These are phyloP conservation scores for Drosophila silvestris DNA, from an alignment of 2,888 invertebrate genomes.

Conservation along the genomic window DNA sequence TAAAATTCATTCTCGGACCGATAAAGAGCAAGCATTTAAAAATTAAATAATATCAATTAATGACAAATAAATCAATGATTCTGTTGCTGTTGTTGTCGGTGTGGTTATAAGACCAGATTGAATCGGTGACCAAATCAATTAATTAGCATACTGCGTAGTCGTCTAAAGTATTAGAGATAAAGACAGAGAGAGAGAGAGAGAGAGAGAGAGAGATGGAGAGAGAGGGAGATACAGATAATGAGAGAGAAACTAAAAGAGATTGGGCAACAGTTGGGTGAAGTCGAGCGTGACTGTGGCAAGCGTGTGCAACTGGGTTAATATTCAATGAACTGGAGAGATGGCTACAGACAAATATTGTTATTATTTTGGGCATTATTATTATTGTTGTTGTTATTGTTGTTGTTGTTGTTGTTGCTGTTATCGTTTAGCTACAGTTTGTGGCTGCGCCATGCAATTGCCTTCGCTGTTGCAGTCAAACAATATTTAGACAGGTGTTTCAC, in stretches of 20 bases:
- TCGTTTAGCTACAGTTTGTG: neutral
- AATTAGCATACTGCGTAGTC: conserved; percentile 54
- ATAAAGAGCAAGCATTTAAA: conserved; percentile 37
- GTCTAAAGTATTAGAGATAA: conserved; percentile 7
- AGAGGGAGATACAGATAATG: neutral
- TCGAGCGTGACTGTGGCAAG: conserved; percentile 64
- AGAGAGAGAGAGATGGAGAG: neutral
- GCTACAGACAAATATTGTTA: conserved; percentile 20
- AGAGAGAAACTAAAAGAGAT: conserved; percentile 21
- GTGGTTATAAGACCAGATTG: conserved; percentile 60
- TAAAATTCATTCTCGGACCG: neutral
- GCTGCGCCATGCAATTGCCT: conserved; percentile 5
- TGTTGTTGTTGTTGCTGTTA: conserved; percentile 3
- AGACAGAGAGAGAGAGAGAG: neutral
- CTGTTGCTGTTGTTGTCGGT: conserved; percentile 7
- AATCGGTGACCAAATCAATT: conserved; percentile 47
- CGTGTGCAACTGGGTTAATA: conserved; percentile 70
- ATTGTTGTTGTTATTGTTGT: neutral
- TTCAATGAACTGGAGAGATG: conserved; percentile 27
- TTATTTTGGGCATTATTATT: conserved; percentile 7
- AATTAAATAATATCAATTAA: conserved; percentile 69
- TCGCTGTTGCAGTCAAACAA: conserved; percentile 20
- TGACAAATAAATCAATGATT: conserved; percentile 61
- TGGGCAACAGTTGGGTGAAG: conserved; percentile 58
- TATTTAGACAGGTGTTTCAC: conserved; percentile 60